Conservation (phyloP, 2,888 invertebrate species). For the Trissoscelio sp. region DNA sequence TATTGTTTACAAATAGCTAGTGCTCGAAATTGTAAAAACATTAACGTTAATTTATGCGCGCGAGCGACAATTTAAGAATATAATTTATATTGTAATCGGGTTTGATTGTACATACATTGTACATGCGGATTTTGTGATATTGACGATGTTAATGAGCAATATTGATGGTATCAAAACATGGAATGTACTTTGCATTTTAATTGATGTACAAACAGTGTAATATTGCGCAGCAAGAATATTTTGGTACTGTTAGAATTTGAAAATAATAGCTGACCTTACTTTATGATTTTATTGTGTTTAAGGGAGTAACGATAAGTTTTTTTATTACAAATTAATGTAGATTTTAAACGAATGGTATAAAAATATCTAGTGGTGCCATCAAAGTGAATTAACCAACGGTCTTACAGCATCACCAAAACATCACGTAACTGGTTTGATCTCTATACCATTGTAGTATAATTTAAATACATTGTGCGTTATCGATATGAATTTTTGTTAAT, state of each 20-base stretch:
- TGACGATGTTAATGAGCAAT: conserved; percentile 36
- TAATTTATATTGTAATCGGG: conserved; percentile 22
- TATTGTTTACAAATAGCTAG: conserved; percentile 55
- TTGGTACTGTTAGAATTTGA: conserved; percentile 50
- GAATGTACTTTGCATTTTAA: conserved; percentile 47
- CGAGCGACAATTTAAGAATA: conserved; percentile 12
- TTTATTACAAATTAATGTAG: conserved; percentile 25
- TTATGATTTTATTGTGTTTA: conserved; percentile 45
- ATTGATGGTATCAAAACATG: conserved; percentile 36
- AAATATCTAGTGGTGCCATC: conserved; percentile 59
- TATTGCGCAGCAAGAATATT: conserved; percentile 32
- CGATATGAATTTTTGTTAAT: conserved; percentile 78
- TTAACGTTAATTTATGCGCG: conserved; percentile 7
- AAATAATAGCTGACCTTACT: conserved; percentile 62
- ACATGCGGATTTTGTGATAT: conserved; percentile 52
- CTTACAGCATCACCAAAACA: conserved; percentile 79
- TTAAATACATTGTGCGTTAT: conserved; percentile 73
- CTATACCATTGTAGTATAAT: conserved; percentile 79
- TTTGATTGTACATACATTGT: conserved; percentile 44
- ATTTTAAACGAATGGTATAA: conserved; percentile 47
- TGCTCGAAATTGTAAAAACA: conserved; percentile 20
- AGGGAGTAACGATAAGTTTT: conserved; percentile 23
- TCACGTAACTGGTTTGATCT: conserved; percentile 80
- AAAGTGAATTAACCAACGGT: conserved; percentile 54
- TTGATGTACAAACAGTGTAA: conserved; percentile 43